A percentile compares a stretch with the other conserved stretches of the same genome.
Conservation (phyloP, 2,888 invertebrate genomes). For the Cerastoderma edule region DNA sequence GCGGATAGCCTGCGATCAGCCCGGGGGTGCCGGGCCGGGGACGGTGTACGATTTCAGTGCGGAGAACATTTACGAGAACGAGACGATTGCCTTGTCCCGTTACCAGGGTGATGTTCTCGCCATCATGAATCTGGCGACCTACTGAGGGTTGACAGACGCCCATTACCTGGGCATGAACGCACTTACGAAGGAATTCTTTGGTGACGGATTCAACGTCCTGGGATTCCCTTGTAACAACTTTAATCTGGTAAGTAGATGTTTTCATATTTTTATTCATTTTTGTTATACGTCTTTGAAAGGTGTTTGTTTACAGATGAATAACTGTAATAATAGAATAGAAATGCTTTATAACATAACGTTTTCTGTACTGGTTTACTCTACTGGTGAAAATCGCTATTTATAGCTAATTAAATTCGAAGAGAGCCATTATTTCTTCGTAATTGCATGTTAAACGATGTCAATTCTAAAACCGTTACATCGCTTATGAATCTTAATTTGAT, state of each 20-base stretch:
- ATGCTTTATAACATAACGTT: no score
- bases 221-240: constrained; percentile 85
- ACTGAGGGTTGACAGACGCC: constrained; percentile 84
- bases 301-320: no score
- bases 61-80: constrained; percentile 56
- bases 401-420: no score
- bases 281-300: background rate
- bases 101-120: constrained; percentile 75
- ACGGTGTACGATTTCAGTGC: constrained; percentile 62
- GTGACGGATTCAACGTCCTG: constrained; percentile 80
- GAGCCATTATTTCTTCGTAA: no score
- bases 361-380: no score
- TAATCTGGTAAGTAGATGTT: constrained; percentile 70
- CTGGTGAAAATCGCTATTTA: no score
- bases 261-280: background rate
- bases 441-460: no score
- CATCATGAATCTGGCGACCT: constrained; percentile 85
- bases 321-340: no score
- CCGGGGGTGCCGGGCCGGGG: constrained; percentile 20
- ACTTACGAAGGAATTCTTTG: constrained; percentile 81
- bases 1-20: constrained; percentile 30
- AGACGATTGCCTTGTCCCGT: constrained; percentile 42
- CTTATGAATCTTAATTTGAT: no score
- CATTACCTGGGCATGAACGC: constrained; percentile 85
- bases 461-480: no score